Evolutionary conservation across 1,140 invertebrate species (phyloP).

Genomic region (Meloidogyne floridensis): DNA sequence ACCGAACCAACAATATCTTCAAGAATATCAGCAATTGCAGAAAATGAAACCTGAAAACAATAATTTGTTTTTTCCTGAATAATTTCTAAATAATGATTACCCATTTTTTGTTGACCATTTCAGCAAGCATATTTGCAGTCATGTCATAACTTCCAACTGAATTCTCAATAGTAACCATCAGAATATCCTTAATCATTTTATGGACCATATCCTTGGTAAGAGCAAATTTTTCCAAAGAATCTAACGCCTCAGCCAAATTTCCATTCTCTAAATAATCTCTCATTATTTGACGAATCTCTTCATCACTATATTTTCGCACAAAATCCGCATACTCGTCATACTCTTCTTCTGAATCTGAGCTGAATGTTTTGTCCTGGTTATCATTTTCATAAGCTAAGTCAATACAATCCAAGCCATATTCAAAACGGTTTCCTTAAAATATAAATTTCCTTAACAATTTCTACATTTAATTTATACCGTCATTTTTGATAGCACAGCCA

Average conservation of each 20-base stretch:
- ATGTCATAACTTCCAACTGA: slow-evolving; percentile 31
- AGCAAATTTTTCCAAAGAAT: slow-evolving; percentile 38
- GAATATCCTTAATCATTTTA: slow-evolving; percentile 41
- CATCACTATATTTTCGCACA: slow-evolving; percentile 47
- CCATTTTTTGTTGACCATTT: slow-evolving; percentile 25
- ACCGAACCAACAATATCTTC: slow-evolving; percentile 45
- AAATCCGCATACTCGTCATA: slow-evolving; percentile 47
- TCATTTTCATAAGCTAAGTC: slow-evolving; percentile 50
- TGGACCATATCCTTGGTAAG: slow-evolving; percentile 32
- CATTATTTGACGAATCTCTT: slow-evolving; percentile 44
- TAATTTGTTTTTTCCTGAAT: neutral
- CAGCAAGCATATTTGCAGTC: slow-evolving; percentile 24
- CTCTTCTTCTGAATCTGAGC: slow-evolving; percentile 46
- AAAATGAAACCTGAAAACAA: slow-evolving; percentile 12
- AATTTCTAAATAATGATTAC: neutral
- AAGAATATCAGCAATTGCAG: slow-evolving; percentile 25
- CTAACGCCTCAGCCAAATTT: slow-evolving; percentile 36
- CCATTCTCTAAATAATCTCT: slow-evolving; percentile 42
- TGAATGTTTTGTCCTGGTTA: slow-evolving; percentile 22
- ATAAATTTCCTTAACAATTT: slow-evolving; percentile 28
- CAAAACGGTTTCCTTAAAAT: slow-evolving; percentile 45
- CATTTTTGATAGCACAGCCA: slow-evolving; percentile 49
- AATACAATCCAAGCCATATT: slow-evolving; percentile 53
- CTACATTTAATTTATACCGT: slow-evolving; percentile 35
- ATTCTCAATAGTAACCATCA: slow-evolving; percentile 34